Evolutionary conservation across 2,113 vertebrate species (phyloP).

Genomic region (Elachura formosa): DNA sequence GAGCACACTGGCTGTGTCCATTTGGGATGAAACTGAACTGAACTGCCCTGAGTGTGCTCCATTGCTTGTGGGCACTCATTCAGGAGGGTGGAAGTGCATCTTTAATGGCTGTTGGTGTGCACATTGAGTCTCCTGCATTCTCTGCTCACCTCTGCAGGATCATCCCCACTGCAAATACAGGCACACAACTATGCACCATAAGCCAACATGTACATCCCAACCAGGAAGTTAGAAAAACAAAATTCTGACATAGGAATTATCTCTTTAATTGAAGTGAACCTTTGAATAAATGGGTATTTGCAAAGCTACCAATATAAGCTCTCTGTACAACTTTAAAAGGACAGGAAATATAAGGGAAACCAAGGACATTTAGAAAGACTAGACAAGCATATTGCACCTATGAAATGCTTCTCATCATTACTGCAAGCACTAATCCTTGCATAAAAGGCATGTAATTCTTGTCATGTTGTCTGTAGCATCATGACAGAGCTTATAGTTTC

Average conservation of each 20-base stretch:
- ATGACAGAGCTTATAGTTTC: not conserved
- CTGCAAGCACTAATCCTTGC: not conserved
- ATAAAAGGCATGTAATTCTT: not conserved
- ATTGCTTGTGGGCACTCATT: not conserved
- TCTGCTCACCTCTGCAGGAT: not conserved
- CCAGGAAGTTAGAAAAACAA: not conserved
- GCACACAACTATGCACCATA: rapidly evolving
- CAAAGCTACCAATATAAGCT: not conserved
- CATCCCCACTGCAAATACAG: not conserved
- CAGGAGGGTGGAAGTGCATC: not conserved
- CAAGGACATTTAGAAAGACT: not conserved
- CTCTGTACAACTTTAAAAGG: not conserved
- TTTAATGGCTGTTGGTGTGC: not conserved
- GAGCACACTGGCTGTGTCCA: not conserved
- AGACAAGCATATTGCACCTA: not conserved
- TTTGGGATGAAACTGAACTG: not conserved
- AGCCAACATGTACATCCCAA: not conserved
- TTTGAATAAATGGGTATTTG: not conserved
- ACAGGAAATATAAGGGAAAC: not conserved
- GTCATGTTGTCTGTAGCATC: not conserved
- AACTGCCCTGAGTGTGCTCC: not conserved
- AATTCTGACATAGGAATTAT: not conserved
- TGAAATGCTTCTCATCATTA: not conserved
- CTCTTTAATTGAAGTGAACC: not conserved
- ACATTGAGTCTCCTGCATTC: not conserved